phyloP scores from a whole-genome alignment of 2,888 invertebrate genomes.

The Drosophila multiciliata region DNA sequence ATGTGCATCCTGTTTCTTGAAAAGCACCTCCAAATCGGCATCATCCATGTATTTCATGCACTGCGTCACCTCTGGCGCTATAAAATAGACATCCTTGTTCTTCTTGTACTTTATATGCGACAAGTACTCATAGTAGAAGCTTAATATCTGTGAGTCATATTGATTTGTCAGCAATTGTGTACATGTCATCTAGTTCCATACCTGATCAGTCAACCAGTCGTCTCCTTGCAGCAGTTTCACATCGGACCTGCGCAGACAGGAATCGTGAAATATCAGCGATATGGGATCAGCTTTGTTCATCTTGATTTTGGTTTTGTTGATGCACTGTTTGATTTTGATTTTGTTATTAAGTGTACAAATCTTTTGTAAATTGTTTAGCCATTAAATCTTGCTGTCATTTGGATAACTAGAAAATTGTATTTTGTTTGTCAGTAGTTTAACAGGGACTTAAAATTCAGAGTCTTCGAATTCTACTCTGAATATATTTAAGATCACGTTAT shows the following conservation, averaged over 20 bases:
- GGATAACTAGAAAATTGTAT: conserved; percentile 24
- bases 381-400: conserved; percentile 44
- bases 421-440: neutral
- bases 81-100: conserved; percentile 88
- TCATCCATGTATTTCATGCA: conserved; percentile 92
- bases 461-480: conserved; percentile 10
- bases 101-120: conserved; percentile 88
- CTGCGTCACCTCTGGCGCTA: conserved; percentile 92
- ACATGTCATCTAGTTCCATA: neutral
- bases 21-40: conserved; percentile 89
- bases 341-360: neutral
- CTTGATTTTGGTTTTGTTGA: conserved; percentile 29
- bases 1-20: conserved; percentile 89
- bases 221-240: conserved; percentile 91
- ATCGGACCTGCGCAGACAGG: conserved; percentile 90
- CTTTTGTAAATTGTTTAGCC: conserved; percentile 14
- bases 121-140: conserved; percentile 96
- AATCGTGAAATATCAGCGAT: conserved; percentile 89
- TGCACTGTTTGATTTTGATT: conserved; percentile 17
- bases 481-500: conserved; percentile 14
- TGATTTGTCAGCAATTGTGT: neutral
- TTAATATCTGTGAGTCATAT: conserved; percentile 86
- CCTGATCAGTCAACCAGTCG: conserved; percentile 95
- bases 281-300: conserved; percentile 85
- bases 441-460: neutral